Conservation (phyloP, 2,888 invertebrate genomes). For the Ichneumon xanthorius region DNA sequence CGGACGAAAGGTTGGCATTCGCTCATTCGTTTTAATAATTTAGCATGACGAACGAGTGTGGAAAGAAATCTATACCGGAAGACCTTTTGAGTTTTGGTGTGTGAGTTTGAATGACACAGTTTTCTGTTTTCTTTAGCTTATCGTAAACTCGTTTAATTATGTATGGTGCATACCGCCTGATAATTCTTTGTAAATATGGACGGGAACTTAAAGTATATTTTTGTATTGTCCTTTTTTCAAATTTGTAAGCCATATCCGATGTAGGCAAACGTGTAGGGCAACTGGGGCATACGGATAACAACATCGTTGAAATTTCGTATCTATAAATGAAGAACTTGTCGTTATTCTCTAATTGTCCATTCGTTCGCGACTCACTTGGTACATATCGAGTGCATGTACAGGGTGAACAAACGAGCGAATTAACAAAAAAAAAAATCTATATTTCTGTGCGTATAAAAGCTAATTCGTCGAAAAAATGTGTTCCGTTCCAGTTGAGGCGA, state of each 20-base stretch:
- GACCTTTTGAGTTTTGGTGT: background rate
- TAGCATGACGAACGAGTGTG: background rate
- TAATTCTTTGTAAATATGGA: slow-evolving; percentile 27
- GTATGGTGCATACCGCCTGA: background rate
- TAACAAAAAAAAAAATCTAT: too few species aligned
- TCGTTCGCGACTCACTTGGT: background rate
- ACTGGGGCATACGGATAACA: background rate
- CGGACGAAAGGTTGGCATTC: slow-evolving; percentile 81
- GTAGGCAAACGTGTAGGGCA: background rate
- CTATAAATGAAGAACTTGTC: slow-evolving; percentile 26
- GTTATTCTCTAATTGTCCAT: slow-evolving; percentile 14
- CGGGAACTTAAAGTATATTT: slow-evolving; percentile 1
- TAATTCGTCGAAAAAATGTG: too few species aligned
- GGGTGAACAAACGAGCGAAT: too few species aligned
- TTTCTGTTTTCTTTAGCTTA: background rate
- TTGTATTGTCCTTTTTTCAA: slow-evolving; percentile 10
- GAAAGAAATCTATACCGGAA: background rate
- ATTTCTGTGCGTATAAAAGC: too few species aligned
- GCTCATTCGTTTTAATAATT: slow-evolving; percentile 37
- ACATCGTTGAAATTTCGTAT: slow-evolving; percentile 12
- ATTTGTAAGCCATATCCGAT: slow-evolving; percentile 1
- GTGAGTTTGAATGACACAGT: slow-evolving; percentile 20
- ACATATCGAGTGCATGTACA: background rate
- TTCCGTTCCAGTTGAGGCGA: too few species aligned
- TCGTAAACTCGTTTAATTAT: background rate